Evolutionary conservation across 2,888 invertebrate genomes (phyloP).

Genomic region (Protula sp.): DNA sequence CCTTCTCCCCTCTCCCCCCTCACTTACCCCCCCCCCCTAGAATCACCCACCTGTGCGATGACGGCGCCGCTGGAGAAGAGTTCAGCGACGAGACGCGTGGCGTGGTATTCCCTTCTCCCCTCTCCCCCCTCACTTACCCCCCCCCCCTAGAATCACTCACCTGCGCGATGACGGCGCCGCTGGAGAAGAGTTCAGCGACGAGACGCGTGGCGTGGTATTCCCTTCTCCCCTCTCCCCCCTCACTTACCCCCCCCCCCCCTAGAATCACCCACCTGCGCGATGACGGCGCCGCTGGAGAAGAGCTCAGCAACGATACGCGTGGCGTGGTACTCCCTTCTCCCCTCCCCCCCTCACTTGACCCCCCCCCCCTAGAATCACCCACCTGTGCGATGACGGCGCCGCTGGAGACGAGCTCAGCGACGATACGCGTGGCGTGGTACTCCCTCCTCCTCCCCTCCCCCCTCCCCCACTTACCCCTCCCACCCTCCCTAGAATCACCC

Average conservation of each 20-base stretch:
- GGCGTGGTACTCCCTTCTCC: too few species aligned
- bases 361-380: neutral
- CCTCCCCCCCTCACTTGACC: too few species aligned
- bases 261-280: too few species aligned
- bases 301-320: too few species aligned
- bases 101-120: constrained; percentile 77
- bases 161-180: constrained; percentile 66
- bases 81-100: constrained; percentile 68
- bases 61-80: constrained; percentile 68
- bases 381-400: constrained; percentile 66
- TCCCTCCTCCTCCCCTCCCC: constrained; percentile 73
- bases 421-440: too few species aligned
- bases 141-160: constrained; percentile 31
- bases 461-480: too few species aligned
- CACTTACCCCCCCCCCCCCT: too few species aligned
- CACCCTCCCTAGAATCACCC: neutral
- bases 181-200: constrained; percentile 66
- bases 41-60: constrained; percentile 59
- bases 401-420: too few species aligned
- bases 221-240: constrained; percentile 76
- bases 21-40: neutral
- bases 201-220: constrained; percentile 75
- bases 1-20: too few species aligned
- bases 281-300: constrained; percentile 64
- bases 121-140: too few species aligned